These are phyloP conservation scores for Crypturellus tataupa DNA, from an alignment of 2,797 vertebrate genomes.

Conservation along the genomic window DNA sequence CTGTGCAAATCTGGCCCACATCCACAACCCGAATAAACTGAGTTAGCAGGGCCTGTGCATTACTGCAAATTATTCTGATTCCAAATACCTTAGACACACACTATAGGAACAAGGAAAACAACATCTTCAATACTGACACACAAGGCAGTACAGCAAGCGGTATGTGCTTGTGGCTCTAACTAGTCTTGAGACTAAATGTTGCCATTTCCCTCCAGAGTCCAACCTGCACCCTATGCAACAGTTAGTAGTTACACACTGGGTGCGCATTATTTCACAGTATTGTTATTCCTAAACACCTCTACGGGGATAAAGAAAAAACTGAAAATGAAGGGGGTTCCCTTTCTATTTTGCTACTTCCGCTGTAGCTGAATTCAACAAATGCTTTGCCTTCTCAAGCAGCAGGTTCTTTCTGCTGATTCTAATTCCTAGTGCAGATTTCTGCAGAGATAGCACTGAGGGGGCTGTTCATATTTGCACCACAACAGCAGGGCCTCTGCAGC, in stretches of 20 bases:
- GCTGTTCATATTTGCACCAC: neutral
- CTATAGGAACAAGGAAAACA: neutral
- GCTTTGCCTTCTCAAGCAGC: neutral
- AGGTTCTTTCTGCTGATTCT: neutral
- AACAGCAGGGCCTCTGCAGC: neutral
- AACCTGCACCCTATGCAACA: neutral
- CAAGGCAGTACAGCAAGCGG: neutral
- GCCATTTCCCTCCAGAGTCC: neutral
- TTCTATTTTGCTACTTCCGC: neutral
- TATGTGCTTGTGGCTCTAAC: neutral
- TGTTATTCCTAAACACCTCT: neutral
- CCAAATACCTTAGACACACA: neutral
- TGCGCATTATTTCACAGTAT: neutral
- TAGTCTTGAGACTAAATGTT: neutral
- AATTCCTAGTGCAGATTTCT: neutral
- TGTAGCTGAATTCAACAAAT: neutral
- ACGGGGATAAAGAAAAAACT: neutral
- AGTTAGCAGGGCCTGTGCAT: neutral
- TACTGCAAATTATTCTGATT: neutral
- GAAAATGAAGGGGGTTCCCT: neutral
- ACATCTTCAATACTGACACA: neutral
- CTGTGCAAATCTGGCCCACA: neutral
- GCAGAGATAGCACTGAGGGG: neutral
- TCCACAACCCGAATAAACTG: neutral
- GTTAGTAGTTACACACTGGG: neutral